These are phyloP conservation scores for Pogona vitticeps DNA, from an alignment of 2,113 vertebrate genomes.

Conservation along the genomic window DNA sequence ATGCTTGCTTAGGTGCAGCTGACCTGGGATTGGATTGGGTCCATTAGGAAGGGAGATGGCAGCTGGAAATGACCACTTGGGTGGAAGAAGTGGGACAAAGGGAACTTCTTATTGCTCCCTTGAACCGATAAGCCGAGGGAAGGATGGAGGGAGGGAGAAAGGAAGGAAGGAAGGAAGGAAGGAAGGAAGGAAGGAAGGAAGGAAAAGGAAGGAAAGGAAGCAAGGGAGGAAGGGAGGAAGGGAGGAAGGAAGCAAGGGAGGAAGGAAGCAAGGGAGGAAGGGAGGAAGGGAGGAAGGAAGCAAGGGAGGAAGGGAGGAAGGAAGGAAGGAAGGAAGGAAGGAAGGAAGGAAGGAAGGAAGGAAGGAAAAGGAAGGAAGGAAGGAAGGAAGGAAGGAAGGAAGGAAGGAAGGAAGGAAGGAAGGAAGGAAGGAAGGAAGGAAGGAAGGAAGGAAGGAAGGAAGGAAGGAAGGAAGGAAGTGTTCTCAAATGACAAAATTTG, in stretches of 20 bases:
- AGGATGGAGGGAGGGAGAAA: too few relatives aligned
- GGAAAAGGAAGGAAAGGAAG: too few relatives aligned
- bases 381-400: neutral
- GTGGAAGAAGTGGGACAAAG: neutral
- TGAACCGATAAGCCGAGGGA: neutral
- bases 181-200: neutral
- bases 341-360: neutral
- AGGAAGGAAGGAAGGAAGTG: neutral
- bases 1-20: neutral
- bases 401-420: neutral
- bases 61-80: neutral
- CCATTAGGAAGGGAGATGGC: neutral
- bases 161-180: neutral
- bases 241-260: neutral
- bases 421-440: neutral
- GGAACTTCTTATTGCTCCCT: neutral
- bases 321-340: neutral
- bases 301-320: too few relatives aligned
- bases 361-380: neutral
- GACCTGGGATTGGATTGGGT: too few relatives aligned
- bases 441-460: neutral
- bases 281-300: too few relatives aligned
- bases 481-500: neutral
- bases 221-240: neutral
- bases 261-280: neutral